These are phyloP conservation scores for Lasaia peninsularis DNA, from an alignment of 1,140 invertebrate species.

Conservation along the genomic window DNA sequence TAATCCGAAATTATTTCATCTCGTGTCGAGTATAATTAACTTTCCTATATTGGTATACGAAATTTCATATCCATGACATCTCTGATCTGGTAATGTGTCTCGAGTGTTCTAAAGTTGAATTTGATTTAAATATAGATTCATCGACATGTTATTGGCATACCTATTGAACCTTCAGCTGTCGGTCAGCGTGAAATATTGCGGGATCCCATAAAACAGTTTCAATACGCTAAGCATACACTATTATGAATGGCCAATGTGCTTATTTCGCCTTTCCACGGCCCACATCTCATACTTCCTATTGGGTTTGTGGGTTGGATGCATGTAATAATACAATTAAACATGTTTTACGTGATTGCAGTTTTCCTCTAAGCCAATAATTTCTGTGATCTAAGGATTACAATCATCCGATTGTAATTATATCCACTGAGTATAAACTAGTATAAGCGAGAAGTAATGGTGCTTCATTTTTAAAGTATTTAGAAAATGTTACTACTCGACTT, in stretches of 20 bases:
- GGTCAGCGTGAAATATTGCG: slow-evolving; percentile 29
- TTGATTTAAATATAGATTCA: neutral
- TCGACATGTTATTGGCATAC: neutral
- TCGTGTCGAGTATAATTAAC: too few species aligned
- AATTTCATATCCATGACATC: too few species aligned
- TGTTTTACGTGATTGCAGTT: slow-evolving; percentile 2
- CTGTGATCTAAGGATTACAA: slow-evolving; percentile 4
- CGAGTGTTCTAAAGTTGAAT: too few species aligned
- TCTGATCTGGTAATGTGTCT: too few species aligned
- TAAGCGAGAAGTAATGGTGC: neutral
- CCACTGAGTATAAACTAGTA: neutral
- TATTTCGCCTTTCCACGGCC: slow-evolving; percentile 32
- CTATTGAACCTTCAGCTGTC: slow-evolving; percentile 31
- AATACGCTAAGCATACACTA: slow-evolving; percentile 26
- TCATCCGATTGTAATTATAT: slow-evolving; percentile 5
- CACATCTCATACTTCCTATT: slow-evolving; percentile 9
- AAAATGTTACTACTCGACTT: neutral
- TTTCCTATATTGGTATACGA: too few species aligned
- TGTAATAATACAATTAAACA: slow-evolving; percentile 8
- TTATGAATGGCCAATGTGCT: slow-evolving; percentile 22
- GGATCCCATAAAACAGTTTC: slow-evolving; percentile 28
- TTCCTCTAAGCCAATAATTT: neutral
- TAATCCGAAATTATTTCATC: too few species aligned
- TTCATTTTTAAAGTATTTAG: neutral
- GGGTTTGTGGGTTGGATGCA: slow-evolving; percentile 1